phyloP scores from a whole-genome alignment of 2,888 invertebrate species.

The Andrena fulva region DNA sequence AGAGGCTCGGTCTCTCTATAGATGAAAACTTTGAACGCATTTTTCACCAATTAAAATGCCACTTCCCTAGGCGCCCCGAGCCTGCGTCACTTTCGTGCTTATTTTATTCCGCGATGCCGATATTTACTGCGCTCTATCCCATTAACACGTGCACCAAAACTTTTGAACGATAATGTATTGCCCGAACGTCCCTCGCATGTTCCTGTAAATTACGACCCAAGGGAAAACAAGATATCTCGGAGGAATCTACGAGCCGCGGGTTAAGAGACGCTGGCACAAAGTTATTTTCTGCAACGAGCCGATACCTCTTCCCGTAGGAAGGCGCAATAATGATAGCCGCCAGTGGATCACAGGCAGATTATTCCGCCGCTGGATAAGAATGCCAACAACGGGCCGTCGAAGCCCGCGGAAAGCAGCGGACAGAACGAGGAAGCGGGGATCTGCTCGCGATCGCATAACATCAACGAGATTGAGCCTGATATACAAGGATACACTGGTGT shows the following conservation, averaged over 20 bases:
- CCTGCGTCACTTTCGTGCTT: too few relatives aligned
- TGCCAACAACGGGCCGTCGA: not conserved
- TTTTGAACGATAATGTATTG: not conserved
- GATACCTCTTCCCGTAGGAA: not conserved
- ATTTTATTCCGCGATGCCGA: too few relatives aligned
- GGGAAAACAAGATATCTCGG: not conserved
- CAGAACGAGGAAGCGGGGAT: not conserved
- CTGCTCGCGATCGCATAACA: not conserved
- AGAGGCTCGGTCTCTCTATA: too few relatives aligned
- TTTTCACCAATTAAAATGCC: too few relatives aligned
- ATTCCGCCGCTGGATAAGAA: not conserved
- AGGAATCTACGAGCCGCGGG: not conserved
- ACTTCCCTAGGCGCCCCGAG: too few relatives aligned
- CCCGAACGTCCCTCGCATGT: not conserved
- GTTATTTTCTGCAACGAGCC: slow-evolving; percentile 6
- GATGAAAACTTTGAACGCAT: too few relatives aligned
- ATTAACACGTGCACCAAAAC: not conserved
- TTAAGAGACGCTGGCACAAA: slow-evolving; percentile 1
- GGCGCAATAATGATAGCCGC: slow-evolving; percentile 4
- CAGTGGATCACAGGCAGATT: slow-evolving; percentile 8
- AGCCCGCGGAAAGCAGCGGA: too few relatives aligned
- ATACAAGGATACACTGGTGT: not conserved
- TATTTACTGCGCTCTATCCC: not conserved
- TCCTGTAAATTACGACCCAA: not conserved
- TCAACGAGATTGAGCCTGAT: slow-evolving; percentile 11